A percentile compares a stretch with the other conserved stretches of the same genome.
phyloP scores from a whole-genome alignment of 2,888 invertebrate species.

The Apotomis capreana region DNA sequence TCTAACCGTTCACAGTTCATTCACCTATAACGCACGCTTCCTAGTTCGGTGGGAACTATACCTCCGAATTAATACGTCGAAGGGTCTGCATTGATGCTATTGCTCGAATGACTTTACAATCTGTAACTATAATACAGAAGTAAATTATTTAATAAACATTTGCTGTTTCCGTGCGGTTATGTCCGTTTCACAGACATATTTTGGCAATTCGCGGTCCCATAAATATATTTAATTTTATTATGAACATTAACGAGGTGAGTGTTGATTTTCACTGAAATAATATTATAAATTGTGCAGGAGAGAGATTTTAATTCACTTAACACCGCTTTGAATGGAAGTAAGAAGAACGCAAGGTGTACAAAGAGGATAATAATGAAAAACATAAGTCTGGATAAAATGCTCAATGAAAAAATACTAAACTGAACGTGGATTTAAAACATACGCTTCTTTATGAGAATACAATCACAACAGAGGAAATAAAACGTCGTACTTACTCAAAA shows the following conservation, averaged over 20 bases:
- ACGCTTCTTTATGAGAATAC: no score
- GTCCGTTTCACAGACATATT: background rate
- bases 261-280: background rate
- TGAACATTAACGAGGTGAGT: background rate
- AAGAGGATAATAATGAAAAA: background rate
- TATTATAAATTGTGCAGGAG: background rate
- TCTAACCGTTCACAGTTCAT: slow-evolving; percentile 74
- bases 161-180: background rate
- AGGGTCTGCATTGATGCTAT: background rate
- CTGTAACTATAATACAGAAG: no score
- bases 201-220: background rate
- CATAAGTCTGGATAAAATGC: background rate
- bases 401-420: no score
- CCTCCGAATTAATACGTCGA: slow-evolving; percentile 53
- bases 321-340: background rate
- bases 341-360: background rate
- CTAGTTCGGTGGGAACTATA: slow-evolving; percentile 21
- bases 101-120: no score
- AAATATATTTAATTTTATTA: background rate
- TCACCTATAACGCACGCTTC: slow-evolving; percentile 64
- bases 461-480: no score
- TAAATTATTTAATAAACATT: background rate
- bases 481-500: no score
- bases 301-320: background rate
- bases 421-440: no score